Evolutionary conservation across 2,888 invertebrate species (phyloP).

Genomic region (Spatulosminthurus flaviceps): DNA sequence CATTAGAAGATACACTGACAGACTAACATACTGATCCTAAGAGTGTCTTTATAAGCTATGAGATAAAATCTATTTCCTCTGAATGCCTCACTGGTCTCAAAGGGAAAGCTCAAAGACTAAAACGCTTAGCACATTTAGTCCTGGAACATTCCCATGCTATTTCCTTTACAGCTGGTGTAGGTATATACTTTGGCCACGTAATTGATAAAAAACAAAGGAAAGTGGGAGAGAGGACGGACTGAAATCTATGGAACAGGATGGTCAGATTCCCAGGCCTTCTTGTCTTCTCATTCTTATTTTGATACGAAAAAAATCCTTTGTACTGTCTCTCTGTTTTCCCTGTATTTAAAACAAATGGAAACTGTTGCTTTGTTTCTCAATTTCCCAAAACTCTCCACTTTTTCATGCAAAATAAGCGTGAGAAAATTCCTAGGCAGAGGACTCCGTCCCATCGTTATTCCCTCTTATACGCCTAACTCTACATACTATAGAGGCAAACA

Average conservation of each 20-base stretch:
- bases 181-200: not conserved
- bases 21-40: too few species aligned
- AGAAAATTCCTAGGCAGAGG: not conserved
- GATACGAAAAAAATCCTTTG: not conserved
- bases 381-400: not conserved
- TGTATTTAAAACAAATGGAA: not conserved
- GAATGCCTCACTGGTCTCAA: too few species aligned
- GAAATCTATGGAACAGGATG: not conserved
- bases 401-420: not conserved
- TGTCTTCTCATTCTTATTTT: not conserved
- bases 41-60: too few species aligned
- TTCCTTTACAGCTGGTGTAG: not conserved
- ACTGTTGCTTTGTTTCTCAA: not conserved
- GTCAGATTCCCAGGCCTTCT: constrained; percentile 3
- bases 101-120: too few species aligned
- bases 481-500: not conserved
- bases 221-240: not conserved
- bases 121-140: too few species aligned
- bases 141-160: too few species aligned
- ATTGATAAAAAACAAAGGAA: not conserved
- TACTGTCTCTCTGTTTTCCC: not conserved
- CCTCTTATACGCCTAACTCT: too few species aligned
- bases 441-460: not conserved
- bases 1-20: too few species aligned
- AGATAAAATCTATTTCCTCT: too few species aligned